Evolutionary conservation across 2,888 invertebrate species (phyloP).

Genomic region (Sinodicranocentrus sp.): DNA sequence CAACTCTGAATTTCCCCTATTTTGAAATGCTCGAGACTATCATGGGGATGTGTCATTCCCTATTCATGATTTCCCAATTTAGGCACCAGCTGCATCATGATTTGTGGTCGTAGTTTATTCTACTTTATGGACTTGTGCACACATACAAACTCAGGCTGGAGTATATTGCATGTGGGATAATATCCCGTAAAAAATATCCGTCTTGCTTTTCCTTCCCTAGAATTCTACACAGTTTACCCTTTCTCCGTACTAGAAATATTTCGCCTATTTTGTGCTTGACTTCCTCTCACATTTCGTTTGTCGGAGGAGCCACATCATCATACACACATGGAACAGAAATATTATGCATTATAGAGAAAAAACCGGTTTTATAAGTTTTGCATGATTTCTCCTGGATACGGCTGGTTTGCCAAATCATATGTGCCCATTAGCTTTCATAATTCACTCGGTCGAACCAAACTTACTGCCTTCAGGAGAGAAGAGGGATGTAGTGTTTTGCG

Average conservation of each 20-base stretch:
- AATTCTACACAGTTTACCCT: too few relatives aligned
- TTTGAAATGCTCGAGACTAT: neutral
- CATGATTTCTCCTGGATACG: slow-evolving; percentile 52
- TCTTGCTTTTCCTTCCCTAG: neutral
- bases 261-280: slow-evolving; percentile 59
- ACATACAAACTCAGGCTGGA: neutral
- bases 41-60: slow-evolving; percentile 71
- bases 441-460: slow-evolving; percentile 50
- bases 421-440: slow-evolving; percentile 64
- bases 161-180: too few relatives aligned
- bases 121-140: slow-evolving; percentile 60
- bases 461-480: slow-evolving; percentile 4
- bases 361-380: slow-evolving; percentile 23
- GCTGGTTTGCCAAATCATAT: slow-evolving; percentile 64
- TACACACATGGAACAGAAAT: too few relatives aligned
- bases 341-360: too few relatives aligned
- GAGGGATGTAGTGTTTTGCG: too few relatives aligned
- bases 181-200: too few relatives aligned
- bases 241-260: too few relatives aligned
- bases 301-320: neutral
- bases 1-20: slow-evolving; percentile 31
- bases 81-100: slow-evolving; percentile 72
- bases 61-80: slow-evolving; percentile 75
- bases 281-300: slow-evolving; percentile 19
- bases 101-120: slow-evolving; percentile 70